phyloP scores from a whole-genome alignment of 1,140 invertebrate genomes.

The Diorhabda sublineata region DNA sequence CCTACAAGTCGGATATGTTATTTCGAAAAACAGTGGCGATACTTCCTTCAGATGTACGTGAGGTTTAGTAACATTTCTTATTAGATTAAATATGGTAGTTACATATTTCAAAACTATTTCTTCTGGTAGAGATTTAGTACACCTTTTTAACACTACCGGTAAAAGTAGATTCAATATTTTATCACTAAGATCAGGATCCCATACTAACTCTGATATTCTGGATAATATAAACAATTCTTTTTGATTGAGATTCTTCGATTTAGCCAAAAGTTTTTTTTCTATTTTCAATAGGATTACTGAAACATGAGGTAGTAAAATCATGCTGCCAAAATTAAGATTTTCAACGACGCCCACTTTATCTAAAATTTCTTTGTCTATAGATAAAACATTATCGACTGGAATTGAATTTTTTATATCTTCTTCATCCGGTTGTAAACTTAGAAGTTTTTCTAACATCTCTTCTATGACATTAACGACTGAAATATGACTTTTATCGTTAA shows the following conservation, averaged over 20 bases:
- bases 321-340: conserved; percentile 66
- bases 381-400: conserved; percentile 42
- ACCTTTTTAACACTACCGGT: conserved; percentile 68
- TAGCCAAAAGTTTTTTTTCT: conserved; percentile 57
- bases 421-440: conserved; percentile 61
- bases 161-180: conserved; percentile 66
- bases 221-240: conserved; percentile 77
- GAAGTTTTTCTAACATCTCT: conserved; percentile 73
- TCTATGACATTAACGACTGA: conserved; percentile 68
- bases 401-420: conserved; percentile 47
- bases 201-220: conserved; percentile 68
- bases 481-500: conserved; percentile 59
- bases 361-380: conserved; percentile 34
- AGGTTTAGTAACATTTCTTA: conserved; percentile 63
- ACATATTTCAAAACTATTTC: conserved; percentile 62
- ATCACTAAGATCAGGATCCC: conserved; percentile 61
- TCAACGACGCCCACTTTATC: conserved; percentile 42
- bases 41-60: conserved; percentile 62
- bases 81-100: conserved; percentile 68
- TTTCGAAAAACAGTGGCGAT: conserved; percentile 61
- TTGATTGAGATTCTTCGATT: conserved; percentile 58
- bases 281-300: conserved; percentile 67
- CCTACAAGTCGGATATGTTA: conserved; percentile 56
- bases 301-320: conserved; percentile 70
- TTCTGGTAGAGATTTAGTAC: conserved; percentile 48